These are phyloP conservation scores for Antheraea pernyi DNA, from an alignment of 1,140 invertebrate species.

Conservation along the genomic window DNA sequence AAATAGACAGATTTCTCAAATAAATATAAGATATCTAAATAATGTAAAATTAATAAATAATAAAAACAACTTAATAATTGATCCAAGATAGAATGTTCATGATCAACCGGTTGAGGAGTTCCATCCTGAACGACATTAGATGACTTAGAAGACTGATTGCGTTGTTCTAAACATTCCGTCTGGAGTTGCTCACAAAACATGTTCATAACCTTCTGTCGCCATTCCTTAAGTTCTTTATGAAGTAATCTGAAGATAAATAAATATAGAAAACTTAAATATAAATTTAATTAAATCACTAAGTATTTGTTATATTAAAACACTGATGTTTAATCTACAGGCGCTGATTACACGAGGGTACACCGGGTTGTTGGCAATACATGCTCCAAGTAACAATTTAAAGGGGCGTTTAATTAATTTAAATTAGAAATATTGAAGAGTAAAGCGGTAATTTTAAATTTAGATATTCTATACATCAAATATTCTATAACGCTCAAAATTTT, in stretches of 20 bases:
- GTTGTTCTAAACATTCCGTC: not conserved
- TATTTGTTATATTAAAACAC: too few relatives aligned
- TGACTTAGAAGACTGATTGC: conserved; percentile 1
- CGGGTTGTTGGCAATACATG: too few relatives aligned
- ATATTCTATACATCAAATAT: too few relatives aligned
- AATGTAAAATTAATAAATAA: not conserved
- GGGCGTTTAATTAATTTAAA: too few relatives aligned
- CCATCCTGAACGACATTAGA: conserved; percentile 17
- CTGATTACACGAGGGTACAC: too few relatives aligned
- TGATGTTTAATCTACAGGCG: too few relatives aligned
- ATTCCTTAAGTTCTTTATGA: conserved; percentile 44
- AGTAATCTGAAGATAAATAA: conserved; percentile 24
- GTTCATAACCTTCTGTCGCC: conserved; percentile 39
- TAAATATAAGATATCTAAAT: not conserved
- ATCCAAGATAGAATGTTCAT: conserved; percentile 45
- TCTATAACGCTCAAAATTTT: too few relatives aligned
- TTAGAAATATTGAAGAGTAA: too few relatives aligned
- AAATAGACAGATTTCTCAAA: not conserved
- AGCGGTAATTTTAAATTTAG: too few relatives aligned
- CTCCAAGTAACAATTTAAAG: too few relatives aligned
- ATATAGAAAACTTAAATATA: too few relatives aligned
- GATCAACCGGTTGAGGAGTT: conserved; percentile 41
- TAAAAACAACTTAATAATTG: conserved; percentile 40
- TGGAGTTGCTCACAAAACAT: conserved; percentile 24
- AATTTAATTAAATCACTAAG: too few relatives aligned